Evolutionary conservation across 2,113 vertebrate species (phyloP), one percentile per base, ranked within the genome.

Genomic region (Brachyhypopomus occidentalis): DNA sequence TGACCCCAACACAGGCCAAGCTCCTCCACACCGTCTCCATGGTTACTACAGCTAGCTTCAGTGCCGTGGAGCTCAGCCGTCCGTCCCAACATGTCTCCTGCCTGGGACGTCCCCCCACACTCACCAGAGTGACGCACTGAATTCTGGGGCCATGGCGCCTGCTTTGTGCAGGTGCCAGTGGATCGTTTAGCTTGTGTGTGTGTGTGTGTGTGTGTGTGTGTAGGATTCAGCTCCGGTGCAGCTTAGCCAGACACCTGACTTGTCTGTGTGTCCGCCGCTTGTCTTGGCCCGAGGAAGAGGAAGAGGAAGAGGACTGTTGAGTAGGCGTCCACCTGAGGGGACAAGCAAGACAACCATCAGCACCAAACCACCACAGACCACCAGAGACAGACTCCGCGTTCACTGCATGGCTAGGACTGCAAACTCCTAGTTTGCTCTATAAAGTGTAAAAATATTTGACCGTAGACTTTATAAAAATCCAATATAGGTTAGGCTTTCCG

Each of bases 51-150:
- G 92, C 92, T 92, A 88, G 92, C 85, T 88, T 94, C 91, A 89
- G 92, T 88, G 92, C 91, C 92, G 92, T 95, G 92, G 92, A 95
- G 91, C 91, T 88, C 90, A 86, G 90, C 87, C 90, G 86, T 89
- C 94, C 88, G 96, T 95, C 94, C 96, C 97, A 95, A 96, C 97
- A 98, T 98, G 93, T 97, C 97, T 98, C 95, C 97, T 94, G 93
- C 94, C 93, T 90, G 75, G 81, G 86, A 92, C 91, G 82, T 86
- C 89, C 79, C 83, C 89, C 88, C 9, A 52, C 56, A 86, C 92
- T 90, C 92, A 93, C 91, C 91, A 92, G 87, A 84, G 91, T 90
- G 91, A 91, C 89, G 87, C 84, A 84, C 87, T 77, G 64, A 84
- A 87, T 84, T 82, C 87, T 81, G 48, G 83, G 88, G 83, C 89